A percentile compares a stretch with the other conserved stretches of the same genome.
Evolutionary conservation across 2,797 vertebrate species (phyloP).

Genomic region (Tolypeutes matacus): DNA sequence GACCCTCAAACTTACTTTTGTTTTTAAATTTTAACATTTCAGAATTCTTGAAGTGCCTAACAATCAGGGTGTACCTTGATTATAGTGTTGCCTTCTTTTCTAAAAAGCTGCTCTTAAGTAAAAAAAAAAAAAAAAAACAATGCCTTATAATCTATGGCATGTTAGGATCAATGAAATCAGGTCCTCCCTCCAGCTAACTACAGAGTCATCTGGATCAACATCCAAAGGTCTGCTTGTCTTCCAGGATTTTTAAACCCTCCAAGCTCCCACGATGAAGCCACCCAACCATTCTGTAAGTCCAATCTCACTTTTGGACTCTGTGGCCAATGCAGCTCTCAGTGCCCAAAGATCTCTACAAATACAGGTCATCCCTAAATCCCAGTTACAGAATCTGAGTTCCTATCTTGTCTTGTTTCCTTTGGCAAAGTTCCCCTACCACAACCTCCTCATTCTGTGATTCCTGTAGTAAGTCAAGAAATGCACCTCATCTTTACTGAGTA

Average conservation of each 20-base stretch:
- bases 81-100: background rate
- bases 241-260: background rate
- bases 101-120: constrained; percentile 45
- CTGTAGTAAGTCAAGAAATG: background rate
- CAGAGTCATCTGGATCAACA: background rate
- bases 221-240: background rate
- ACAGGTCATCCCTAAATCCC: background rate
- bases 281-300: background rate
- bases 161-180: constrained; percentile 3
- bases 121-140: background rate
- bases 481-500: background rate
- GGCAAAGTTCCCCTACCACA: background rate
- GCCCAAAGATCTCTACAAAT: background rate
- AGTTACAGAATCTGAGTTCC: background rate
- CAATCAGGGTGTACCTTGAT: background rate
- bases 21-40: constrained; percentile 19
- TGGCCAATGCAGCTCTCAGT: background rate
- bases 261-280: background rate
- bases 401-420: background rate
- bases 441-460: background rate
- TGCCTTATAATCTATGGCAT: background rate
- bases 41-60: constrained; percentile 47
- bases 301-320: background rate
- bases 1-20: background rate
- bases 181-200: background rate